A percentile compares a stretch with the other conserved stretches of the same genome.
Conservation (phyloP, 2,113 vertebrate species). For the Corythoichthys intestinalis region DNA sequence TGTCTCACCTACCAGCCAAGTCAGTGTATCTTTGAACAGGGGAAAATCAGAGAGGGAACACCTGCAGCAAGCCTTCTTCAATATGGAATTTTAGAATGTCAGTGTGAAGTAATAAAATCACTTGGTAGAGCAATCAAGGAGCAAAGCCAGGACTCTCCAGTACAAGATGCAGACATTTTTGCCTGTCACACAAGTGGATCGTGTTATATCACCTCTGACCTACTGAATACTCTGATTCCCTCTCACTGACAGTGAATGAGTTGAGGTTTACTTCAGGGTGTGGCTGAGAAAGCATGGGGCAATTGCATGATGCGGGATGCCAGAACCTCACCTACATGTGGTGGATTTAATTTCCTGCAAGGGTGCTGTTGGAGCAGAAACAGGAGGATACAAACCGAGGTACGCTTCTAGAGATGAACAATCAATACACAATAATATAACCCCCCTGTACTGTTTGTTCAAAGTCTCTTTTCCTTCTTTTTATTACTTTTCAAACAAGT, state of each 20-base stretch:
- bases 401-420: constrained; percentile 33
- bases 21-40: constrained; percentile 22
- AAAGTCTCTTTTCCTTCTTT: neutral
- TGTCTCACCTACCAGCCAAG: constrained; percentile 30
- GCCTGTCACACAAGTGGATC: neutral
- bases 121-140: constrained; percentile 3
- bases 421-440: no score
- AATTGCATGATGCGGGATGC: constrained; percentile 65
- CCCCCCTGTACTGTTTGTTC: neutral
- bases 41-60: constrained; percentile 23
- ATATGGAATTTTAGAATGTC: constrained; percentile 7
- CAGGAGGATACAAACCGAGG: constrained; percentile 72
- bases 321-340: constrained; percentile 61
- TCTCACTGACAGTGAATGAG: constrained; percentile 16
- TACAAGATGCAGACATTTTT: constrained; percentile 14
- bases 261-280: constrained; percentile 24
- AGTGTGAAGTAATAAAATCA: constrained; percentile 13
- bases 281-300: constrained; percentile 58
- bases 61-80: constrained; percentile 1
- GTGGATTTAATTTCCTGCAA: constrained; percentile 63
- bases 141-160: neutral
- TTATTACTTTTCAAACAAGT: neutral
- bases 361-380: constrained; percentile 67
- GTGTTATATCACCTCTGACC: constrained; percentile 8
- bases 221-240: neutral